These are phyloP conservation scores for Masnerella sp. DNA, from an alignment of 2,888 invertebrate genomes.

Conservation along the genomic window DNA sequence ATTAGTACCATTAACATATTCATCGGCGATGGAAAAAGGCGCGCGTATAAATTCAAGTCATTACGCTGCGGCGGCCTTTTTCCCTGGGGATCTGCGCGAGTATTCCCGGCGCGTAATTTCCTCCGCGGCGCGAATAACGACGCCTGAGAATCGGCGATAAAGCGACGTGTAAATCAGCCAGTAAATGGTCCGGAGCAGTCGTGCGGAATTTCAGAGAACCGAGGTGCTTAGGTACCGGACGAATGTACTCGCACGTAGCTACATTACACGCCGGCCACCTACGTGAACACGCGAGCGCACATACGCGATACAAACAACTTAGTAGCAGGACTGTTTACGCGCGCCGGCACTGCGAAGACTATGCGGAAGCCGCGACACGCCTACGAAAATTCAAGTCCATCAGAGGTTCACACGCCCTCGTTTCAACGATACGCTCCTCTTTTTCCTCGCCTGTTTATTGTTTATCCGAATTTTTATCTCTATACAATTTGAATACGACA, in stretches of 20 bases:
- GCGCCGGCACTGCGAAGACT: constrained; percentile 63
- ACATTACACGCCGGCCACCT: constrained; percentile 51
- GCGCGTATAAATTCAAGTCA: constrained; percentile 44
- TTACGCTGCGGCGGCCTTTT: constrained; percentile 41
- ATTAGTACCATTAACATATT: constrained; percentile 40
- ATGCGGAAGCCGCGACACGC: constrained; percentile 73
- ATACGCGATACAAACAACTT: constrained; percentile 46
- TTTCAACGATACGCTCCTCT: constrained; percentile 48
- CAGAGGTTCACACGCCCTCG: constrained; percentile 69
- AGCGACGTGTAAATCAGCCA: constrained; percentile 56
- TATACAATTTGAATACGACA: too few species aligned
- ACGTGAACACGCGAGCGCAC: constrained; percentile 45
- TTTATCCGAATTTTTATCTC: not conserved
- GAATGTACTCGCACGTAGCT: constrained; percentile 52
- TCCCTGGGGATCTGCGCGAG: constrained; percentile 42
- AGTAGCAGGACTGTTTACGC: constrained; percentile 53
- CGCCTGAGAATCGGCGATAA: constrained; percentile 53
- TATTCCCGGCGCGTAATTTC: constrained; percentile 50
- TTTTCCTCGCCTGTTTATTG: not conserved
- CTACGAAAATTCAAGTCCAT: constrained; percentile 64
- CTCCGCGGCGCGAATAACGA: constrained; percentile 51
- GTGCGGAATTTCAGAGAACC: constrained; percentile 55
- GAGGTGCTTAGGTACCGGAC: constrained; percentile 46
- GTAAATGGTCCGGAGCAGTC: constrained; percentile 55
- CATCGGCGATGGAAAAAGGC: constrained; percentile 24